Conservation (phyloP, 2,888 invertebrate species). For the Drosophila lacicola region DNA sequence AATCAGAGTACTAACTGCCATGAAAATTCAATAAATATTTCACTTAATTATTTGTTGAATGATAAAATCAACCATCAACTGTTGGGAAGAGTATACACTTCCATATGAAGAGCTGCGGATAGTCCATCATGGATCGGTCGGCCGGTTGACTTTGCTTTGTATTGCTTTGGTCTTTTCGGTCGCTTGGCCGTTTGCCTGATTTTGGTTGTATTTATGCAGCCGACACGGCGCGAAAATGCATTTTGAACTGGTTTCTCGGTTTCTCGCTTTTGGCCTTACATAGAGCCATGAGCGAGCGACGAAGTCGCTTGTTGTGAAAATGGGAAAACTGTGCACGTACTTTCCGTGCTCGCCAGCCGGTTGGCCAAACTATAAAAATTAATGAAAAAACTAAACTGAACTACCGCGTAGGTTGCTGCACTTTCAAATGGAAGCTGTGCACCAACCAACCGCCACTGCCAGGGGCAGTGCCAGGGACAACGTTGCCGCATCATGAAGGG, state of each 20-base stretch:
- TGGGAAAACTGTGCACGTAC: constrained; percentile 29
- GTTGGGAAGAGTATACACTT: background rate
- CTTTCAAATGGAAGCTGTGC: constrained; percentile 12
- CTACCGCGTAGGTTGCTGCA: constrained; percentile 18
- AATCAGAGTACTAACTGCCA: too few species aligned
- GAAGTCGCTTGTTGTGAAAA: constrained; percentile 6
- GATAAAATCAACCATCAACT: background rate
- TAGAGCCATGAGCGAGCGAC: background rate
- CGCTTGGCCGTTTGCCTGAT: constrained; percentile 24
- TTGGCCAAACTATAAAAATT: constrained; percentile 29
- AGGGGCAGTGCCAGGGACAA: background rate
- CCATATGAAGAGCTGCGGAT: constrained; percentile 2
- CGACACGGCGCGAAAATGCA: constrained; percentile 19
- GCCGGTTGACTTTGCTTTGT: constrained; percentile 17
- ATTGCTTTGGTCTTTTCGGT: constrained; percentile 1
- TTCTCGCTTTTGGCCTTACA: constrained; percentile 24
- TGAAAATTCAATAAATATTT: too few species aligned
- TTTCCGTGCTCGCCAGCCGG: constrained; percentile 26
- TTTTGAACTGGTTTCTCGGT: constrained; percentile 41
- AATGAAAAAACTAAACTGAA: constrained; percentile 29
- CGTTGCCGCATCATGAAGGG: constrained; percentile 8
- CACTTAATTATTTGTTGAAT: background rate
- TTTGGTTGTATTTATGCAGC: constrained; percentile 33
- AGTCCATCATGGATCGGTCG: constrained; percentile 15
- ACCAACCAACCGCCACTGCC: background rate